Evolutionary conservation across 2,113 vertebrate genomes (phyloP).

Genomic region (Ceyx melanurus): DNA sequence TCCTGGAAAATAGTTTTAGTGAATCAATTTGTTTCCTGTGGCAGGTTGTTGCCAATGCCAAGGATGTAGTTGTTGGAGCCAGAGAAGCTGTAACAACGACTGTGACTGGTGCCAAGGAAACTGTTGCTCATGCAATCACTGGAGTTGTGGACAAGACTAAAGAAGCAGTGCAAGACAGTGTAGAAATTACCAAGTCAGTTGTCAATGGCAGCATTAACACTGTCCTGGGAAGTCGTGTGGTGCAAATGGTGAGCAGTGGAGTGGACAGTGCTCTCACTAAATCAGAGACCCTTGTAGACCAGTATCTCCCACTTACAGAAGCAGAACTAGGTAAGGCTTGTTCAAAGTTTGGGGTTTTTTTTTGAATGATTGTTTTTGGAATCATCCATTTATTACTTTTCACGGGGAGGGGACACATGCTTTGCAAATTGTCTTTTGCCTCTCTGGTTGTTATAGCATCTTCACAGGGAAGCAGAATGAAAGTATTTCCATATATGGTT

Average conservation of each 20-base stretch:
- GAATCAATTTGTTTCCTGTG: background rate
- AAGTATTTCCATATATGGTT: background rate
- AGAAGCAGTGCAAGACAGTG: constrained; percentile 80
- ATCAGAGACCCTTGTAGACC: constrained; percentile 82
- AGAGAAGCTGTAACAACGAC: constrained; percentile 75
- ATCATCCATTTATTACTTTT: background rate
- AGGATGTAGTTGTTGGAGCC: constrained; percentile 77
- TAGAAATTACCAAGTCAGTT: constrained; percentile 83
- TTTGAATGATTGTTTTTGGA: background rate
- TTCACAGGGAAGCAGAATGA: background rate
- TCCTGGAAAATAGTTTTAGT: background rate
- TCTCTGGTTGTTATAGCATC: background rate
- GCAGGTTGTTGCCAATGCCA: constrained; percentile 81
- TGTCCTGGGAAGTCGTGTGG: constrained; percentile 76
- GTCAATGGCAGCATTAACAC: constrained; percentile 83
- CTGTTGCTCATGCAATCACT: constrained; percentile 78
- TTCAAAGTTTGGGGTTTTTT: background rate
- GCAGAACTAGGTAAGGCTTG: constrained; percentile 81
- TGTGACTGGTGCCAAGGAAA: constrained; percentile 79
- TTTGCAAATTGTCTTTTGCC: background rate
- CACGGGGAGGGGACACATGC: accelerated
- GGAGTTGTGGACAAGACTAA: constrained; percentile 77
- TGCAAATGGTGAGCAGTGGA: constrained; percentile 69
- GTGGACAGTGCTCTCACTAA: constrained; percentile 80
- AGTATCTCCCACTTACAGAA: constrained; percentile 82